Base-by-base conservation (phyloP, 2,888 invertebrate species). In the Eilema sororculum region DNA sequence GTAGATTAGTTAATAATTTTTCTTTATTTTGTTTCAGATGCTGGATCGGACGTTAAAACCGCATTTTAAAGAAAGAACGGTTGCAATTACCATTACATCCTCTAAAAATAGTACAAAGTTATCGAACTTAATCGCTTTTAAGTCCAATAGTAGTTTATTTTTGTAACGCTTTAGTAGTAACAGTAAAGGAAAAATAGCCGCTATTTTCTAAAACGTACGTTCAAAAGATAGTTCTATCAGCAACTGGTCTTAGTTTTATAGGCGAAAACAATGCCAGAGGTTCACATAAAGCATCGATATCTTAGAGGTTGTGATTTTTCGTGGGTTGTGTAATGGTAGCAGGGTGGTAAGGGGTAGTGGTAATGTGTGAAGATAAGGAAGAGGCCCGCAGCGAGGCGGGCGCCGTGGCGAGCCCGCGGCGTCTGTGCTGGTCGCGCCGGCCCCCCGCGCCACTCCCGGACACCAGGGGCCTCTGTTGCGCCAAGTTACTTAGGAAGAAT, bases 401-500 rank as follows among this genome's bases (percentile, higher is more conserved):
- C 79, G 86, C 83, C 80, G 87, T 78, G 84, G 87, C 84, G 69
- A 93, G 90, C 75, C 95, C 95, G 66, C 88, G 87, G 73, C 86
- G 93, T 68, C 87, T 93, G 81, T 95, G 95, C 85, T 94, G 95
- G 95, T 83, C 91, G 78, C 90, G 90, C 69, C 89, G 91, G 69
- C 90, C 93, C 72, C 93, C 95, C 68, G 95, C 96, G 82, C 94
- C 96, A 76, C 91, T 95, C 81, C 95, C 95, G 75, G 98, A 98
- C 92, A 97, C 97, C 84, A 96, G 97, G 77, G 98, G 98, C 77
- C 97, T 97, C 89, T 97, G 97, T 91, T 98, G 98, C 93, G 97
- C 97, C 87, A 98, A 98, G 92, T 95, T 98, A 80, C 96, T 98
- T 71, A 96, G 97, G 88, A 97, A 97, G 95, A 98, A 97, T 93